phyloP scores from a whole-genome alignment of 2,888 invertebrate genomes.

The Erebia epiphron region DNA sequence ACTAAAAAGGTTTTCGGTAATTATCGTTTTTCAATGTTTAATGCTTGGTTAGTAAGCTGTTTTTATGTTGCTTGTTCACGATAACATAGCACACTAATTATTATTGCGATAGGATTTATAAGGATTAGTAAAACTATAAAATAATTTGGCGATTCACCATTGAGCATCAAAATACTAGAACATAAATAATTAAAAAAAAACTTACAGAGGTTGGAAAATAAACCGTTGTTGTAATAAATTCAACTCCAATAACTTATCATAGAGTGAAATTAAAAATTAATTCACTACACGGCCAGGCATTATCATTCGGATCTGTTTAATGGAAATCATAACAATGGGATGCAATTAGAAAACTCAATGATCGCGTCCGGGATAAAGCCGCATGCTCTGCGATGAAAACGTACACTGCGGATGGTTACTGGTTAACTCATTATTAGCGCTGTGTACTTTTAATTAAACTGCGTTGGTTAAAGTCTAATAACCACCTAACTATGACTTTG shows the following conservation, averaged over 20 bases:
- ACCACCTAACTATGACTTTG: neutral
- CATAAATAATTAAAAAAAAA: too few species aligned
- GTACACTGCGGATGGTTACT: conserved; percentile 16
- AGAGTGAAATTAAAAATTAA: conserved; percentile 11
- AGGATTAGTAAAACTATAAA: too few species aligned
- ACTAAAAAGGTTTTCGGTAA: neutral
- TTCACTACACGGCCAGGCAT: conserved; percentile 13
- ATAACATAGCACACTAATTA: too few species aligned
- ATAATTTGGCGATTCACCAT: too few species aligned
- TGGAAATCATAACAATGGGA: conserved; percentile 30
- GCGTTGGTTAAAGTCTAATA: neutral
- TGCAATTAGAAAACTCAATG: conserved; percentile 31
- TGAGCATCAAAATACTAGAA: too few species aligned
- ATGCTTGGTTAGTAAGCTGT: neutral
- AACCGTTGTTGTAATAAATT: too few species aligned
- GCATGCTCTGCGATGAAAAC: conserved; percentile 26
- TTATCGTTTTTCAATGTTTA: neutral
- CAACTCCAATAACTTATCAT: too few species aligned
- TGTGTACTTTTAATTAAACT: conserved; percentile 26
- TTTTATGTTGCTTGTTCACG: neutral
- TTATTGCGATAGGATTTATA: neutral
- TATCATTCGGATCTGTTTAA: conserved; percentile 17
- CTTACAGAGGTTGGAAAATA: too few species aligned
- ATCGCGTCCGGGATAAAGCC: conserved; percentile 25
- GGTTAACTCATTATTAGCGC: conserved; percentile 3